phyloP scores from a whole-genome alignment of 1,140 invertebrate genomes.

The Lucilia cuprina region DNA sequence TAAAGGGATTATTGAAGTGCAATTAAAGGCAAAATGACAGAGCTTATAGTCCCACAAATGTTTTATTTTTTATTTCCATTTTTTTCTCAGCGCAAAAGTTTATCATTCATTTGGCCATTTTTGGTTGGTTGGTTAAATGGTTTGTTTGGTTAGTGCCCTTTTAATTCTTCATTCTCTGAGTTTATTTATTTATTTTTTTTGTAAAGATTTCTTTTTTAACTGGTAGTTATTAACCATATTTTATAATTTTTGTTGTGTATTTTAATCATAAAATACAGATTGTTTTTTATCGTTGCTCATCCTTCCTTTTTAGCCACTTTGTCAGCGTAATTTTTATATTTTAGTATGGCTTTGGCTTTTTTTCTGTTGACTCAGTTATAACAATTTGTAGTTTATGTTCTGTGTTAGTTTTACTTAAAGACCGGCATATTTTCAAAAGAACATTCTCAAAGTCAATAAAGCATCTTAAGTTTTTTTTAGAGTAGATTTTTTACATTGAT shows the following conservation, averaged over 20 bases:
- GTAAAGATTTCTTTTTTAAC: not conserved
- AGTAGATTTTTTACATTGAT: not conserved
- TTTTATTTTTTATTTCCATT: not conserved
- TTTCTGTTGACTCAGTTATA: constrained; percentile 28
- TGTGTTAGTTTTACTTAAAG: not conserved
- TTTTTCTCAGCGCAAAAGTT: not conserved
- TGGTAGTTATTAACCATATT: constrained; percentile 33
- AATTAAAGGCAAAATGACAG: constrained; percentile 54
- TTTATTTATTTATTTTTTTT: not conserved
- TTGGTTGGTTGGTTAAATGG: not conserved
- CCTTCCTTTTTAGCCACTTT: constrained; percentile 21
- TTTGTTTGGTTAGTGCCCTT: constrained; percentile 15
- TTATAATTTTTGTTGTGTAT: constrained; percentile 28
- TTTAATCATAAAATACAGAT: constrained; percentile 33
- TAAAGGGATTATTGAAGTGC: constrained; percentile 57
- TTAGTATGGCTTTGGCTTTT: not conserved
- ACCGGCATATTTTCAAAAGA: not conserved
- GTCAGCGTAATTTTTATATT: constrained; percentile 25
- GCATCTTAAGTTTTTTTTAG: not conserved
- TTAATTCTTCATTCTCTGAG: constrained; percentile 21
- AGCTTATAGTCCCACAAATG: constrained; percentile 8
- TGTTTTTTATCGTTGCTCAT: not conserved
- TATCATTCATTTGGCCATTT: constrained; percentile 26
- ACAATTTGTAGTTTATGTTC: constrained; percentile 34
- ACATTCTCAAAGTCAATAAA: not conserved